A percentile compares a stretch with the other conserved stretches of the same genome.
These are phyloP conservation scores for Caenorhabditis elegans DNA, from an alignment of 1,140 invertebrate species.

Conservation along the genomic window DNA sequence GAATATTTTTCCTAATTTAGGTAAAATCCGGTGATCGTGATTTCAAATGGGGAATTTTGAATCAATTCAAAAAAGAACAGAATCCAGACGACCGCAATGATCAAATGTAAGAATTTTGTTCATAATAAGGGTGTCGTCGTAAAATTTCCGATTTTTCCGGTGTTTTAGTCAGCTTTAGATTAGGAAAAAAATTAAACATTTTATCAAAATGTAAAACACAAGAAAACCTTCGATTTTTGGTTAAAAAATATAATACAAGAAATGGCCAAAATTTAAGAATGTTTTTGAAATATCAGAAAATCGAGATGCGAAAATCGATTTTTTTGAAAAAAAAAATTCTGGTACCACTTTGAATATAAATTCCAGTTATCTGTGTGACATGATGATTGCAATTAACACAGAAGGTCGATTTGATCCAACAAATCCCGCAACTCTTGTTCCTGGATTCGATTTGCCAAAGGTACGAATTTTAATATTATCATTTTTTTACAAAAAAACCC, in stretches of 20 bases:
- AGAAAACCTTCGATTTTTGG: too few relatives aligned
- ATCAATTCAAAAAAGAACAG: slow-evolving; percentile 81
- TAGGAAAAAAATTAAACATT: too few relatives aligned
- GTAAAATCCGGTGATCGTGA: slow-evolving; percentile 81
- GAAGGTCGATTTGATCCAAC: background rate
- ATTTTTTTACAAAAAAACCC: background rate
- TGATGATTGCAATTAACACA: background rate
- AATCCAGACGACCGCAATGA: slow-evolving; percentile 66
- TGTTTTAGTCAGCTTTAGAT: too few relatives aligned
- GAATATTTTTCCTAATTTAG: slow-evolving; percentile 67
- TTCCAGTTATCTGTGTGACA: background rate
- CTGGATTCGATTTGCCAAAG: background rate
- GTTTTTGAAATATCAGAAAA: too few relatives aligned
- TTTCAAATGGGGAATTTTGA: slow-evolving; percentile 92
- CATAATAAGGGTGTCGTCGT: too few relatives aligned
- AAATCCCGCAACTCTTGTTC: background rate
- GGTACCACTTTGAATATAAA: too few relatives aligned
- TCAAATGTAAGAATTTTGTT: background rate
- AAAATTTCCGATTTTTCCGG: too few relatives aligned
- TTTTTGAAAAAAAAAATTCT: too few relatives aligned
- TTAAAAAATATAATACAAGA: too few relatives aligned
- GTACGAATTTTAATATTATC: background rate
- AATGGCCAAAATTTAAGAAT: too few relatives aligned
- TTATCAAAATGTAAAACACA: too few relatives aligned
- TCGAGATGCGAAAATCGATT: too few relatives aligned